Evolutionary conservation across 2,797 vertebrate genomes (phyloP).

Genomic region (Rhinichthys osculus): DNA sequence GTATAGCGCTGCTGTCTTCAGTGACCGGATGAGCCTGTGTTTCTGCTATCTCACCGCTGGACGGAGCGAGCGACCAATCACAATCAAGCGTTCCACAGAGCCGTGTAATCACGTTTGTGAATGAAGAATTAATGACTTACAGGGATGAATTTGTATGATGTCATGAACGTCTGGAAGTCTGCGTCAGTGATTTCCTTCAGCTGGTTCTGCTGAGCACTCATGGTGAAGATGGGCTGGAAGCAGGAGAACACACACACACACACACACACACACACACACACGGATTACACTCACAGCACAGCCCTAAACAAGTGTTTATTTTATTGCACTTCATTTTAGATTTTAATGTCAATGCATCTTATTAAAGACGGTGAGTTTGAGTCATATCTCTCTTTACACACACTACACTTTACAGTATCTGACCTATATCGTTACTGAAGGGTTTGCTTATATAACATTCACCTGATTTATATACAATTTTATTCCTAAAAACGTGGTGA

Average conservation of each 20-base stretch:
- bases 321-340: not conserved
- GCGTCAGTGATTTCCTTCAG: slow-evolving; percentile 79
- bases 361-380: too few species aligned
- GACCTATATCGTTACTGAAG: too few species aligned
- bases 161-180: slow-evolving; percentile 72
- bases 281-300: too few species aligned
- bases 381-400: not conserved
- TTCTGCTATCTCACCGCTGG: too few species aligned
- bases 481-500: not conserved
- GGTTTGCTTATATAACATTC: not conserved
- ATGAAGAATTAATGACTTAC: slow-evolving; percentile 56
- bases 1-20: too few species aligned
- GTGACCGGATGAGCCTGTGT: too few species aligned
- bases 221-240: slow-evolving; percentile 92
- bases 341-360: not conserved
- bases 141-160: slow-evolving; percentile 72
- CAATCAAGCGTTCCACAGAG: too few species aligned
- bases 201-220: slow-evolving; percentile 95
- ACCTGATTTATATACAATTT: not conserved
- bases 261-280: too few species aligned
- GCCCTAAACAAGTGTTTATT: not conserved
- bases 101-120: too few species aligned
- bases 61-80: too few species aligned
- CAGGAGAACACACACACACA: too few species aligned
- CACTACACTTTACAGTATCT: not conserved